Conservation (phyloP, 2,113 vertebrate genomes). For the Paramormyrops kingsleyae region DNA sequence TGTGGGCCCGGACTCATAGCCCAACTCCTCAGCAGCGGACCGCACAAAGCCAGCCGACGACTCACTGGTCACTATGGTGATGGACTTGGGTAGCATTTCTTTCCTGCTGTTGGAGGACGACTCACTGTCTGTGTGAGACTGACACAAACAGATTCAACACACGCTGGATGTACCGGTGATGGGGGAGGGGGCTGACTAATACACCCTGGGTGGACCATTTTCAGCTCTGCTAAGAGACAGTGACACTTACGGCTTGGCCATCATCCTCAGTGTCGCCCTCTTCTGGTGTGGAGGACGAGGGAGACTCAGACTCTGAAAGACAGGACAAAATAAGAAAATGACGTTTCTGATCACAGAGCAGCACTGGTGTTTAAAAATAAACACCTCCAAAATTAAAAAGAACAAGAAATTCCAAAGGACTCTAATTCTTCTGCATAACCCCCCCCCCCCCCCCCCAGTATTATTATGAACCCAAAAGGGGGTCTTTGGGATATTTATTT, state of each 20-base stretch:
- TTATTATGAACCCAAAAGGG: background rate
- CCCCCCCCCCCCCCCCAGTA: background rate
- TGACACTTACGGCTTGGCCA: constrained; percentile 65
- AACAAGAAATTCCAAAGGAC: background rate
- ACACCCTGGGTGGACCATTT: background rate
- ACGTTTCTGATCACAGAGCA: background rate
- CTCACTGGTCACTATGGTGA: constrained; percentile 77
- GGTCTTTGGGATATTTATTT: background rate
- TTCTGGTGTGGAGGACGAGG: constrained; percentile 67
- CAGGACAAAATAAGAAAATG: constrained; percentile 26
- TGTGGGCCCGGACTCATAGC: constrained; percentile 53
- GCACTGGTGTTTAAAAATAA: background rate
- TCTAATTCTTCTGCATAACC: background rate
- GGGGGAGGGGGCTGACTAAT: background rate
- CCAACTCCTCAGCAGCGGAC: constrained; percentile 57
- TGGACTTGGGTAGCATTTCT: constrained; percentile 75
- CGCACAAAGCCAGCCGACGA: constrained; percentile 72
- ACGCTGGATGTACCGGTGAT: background rate
- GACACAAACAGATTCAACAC: constrained; percentile 55
- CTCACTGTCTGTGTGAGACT: constrained; percentile 85
- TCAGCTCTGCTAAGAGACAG: background rate
- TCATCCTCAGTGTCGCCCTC: constrained; percentile 68
- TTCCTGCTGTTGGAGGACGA: constrained; percentile 82
- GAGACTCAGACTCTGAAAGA: constrained; percentile 64
- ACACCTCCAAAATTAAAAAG: background rate